phyloP scores from a whole-genome alignment of 1,140 invertebrate species.

The Zaprionus taronus region DNA sequence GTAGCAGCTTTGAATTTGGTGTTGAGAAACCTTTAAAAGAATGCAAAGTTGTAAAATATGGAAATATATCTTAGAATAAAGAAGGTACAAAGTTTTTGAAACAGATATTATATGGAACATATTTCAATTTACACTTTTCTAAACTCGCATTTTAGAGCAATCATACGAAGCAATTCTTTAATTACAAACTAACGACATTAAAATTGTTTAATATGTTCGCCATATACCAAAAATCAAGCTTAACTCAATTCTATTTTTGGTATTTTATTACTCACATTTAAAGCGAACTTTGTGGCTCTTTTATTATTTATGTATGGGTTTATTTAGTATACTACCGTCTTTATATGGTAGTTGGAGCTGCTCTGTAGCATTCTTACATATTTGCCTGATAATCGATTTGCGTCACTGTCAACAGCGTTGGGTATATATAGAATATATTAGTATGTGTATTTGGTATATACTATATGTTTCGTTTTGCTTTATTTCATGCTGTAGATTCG shows the following conservation, averaged over 20 bases:
- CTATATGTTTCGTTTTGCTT: slow-evolving; percentile 21
- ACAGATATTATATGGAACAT: too few relatives aligned
- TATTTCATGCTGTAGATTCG: slow-evolving; percentile 39
- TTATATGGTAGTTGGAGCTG: slow-evolving; percentile 11
- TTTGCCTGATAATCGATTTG: slow-evolving; percentile 30
- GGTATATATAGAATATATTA: not conserved
- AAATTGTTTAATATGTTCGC: not conserved
- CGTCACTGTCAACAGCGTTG: slow-evolving; percentile 23
- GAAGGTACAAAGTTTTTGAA: too few relatives aligned
- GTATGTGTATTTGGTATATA: not conserved
- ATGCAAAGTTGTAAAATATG: not conserved
- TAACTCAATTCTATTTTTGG: not conserved
- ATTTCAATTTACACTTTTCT: too few relatives aligned
- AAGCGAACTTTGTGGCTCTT: not conserved
- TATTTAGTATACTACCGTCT: not conserved
- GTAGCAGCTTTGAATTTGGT: not conserved
- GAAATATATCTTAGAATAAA: too few relatives aligned
- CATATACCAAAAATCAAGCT: not conserved
- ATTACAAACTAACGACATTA: too few relatives aligned
- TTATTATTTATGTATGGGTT: slow-evolving; percentile 1
- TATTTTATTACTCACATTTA: slow-evolving; percentile 4
- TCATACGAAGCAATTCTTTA: too few relatives aligned
- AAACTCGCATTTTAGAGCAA: too few relatives aligned
- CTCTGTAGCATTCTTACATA: slow-evolving; percentile 28
- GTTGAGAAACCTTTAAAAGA: not conserved